Conservation (phyloP, 2,797 vertebrate species). For the Sphenodon punctatus region DNA sequence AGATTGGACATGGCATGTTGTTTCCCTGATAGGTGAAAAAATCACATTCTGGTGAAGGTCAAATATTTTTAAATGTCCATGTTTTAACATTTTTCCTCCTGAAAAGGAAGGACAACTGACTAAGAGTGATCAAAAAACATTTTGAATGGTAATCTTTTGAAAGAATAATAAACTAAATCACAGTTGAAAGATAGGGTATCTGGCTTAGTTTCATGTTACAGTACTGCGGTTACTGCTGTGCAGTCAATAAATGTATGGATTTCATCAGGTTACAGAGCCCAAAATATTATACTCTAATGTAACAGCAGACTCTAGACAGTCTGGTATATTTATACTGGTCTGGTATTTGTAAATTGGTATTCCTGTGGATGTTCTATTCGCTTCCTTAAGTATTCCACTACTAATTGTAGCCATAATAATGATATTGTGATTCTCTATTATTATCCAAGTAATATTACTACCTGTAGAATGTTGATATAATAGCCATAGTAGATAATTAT, state of each 20-base stretch:
- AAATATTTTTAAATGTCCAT: not conserved
- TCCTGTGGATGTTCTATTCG: not conserved
- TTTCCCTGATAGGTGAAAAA: not conserved
- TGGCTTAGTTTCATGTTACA: constrained; percentile 46
- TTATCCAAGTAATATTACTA: not conserved
- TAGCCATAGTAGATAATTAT: not conserved
- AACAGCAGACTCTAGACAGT: constrained; percentile 54
- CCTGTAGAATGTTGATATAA: not conserved
- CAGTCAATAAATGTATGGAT: constrained; percentile 37
- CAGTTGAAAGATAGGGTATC: constrained; percentile 38
- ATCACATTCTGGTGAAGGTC: not conserved
- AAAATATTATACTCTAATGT: constrained; percentile 45
- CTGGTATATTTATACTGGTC: constrained; percentile 6
- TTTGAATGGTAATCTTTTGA: not conserved
- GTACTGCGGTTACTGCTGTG: not conserved
- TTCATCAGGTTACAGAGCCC: constrained; percentile 51
- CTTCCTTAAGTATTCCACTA: constrained; percentile 13
- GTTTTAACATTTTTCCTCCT: too few species aligned
- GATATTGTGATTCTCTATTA: not conserved
- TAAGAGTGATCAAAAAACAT: not conserved
- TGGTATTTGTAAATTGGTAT: constrained; percentile 25
- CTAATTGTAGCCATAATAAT: constrained; percentile 1
- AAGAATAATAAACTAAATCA: constrained; percentile 20
- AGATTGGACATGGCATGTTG: not conserved
- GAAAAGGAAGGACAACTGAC: not conserved